phyloP scores from a whole-genome alignment of 2,797 vertebrate genomes.

The Synanceia verrucosa region DNA sequence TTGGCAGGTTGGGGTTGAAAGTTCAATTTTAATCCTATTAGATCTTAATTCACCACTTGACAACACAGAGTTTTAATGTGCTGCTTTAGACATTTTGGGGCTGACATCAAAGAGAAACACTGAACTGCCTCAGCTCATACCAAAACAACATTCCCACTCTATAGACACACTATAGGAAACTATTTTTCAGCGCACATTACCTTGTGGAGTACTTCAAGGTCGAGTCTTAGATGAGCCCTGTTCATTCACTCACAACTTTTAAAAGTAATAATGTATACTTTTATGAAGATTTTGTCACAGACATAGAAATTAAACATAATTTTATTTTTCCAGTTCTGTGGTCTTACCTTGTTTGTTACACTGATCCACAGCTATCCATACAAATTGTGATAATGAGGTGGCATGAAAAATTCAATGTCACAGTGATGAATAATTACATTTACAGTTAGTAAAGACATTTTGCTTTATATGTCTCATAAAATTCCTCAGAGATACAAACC shows the following conservation, averaged over 20 bases:
- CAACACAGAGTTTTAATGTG: constrained; percentile 16
- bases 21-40: constrained; percentile 40
- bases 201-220: constrained; percentile 22
- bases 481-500: neutral
- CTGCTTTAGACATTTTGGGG: constrained; percentile 6
- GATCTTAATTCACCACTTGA: constrained; percentile 23
- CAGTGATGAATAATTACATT: neutral
- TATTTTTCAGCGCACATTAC: neutral
- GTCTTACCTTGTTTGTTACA: neutral
- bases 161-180: neutral
- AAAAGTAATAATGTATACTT: neutral
- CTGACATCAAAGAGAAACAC: constrained; percentile 28
- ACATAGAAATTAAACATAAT: neutral
- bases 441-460: neutral
- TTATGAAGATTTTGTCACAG: neutral
- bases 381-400: neutral
- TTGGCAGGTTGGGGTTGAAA: constrained; percentile 16
- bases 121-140: constrained; percentile 8
- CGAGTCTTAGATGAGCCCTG: neutral
- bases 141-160: neutral
- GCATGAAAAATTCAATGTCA: neutral
- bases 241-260: neutral
- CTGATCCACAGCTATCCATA: neutral
- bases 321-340: neutral
- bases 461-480: too few species aligned